Evolutionary conservation across 2,113 vertebrate genomes (phyloP).

Genomic region (Archilochus colubris): DNA sequence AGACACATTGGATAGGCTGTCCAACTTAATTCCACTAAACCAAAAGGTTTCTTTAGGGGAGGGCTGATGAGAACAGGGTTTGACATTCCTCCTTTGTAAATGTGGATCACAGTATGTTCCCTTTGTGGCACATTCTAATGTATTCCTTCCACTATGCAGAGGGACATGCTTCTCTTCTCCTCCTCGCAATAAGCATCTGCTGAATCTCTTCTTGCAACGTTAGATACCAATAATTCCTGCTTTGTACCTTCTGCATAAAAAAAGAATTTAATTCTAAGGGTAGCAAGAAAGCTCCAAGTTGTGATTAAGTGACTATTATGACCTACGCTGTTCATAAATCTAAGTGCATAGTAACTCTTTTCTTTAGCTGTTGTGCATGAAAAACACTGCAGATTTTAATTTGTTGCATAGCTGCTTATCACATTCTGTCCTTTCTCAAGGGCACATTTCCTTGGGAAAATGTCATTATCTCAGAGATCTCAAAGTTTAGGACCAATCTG

Average conservation of each 20-base stretch:
- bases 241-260: background rate
- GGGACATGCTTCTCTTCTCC: background rate
- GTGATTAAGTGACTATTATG: background rate
- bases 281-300: background rate
- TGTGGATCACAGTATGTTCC: constrained; percentile 73
- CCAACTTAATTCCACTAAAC: constrained; percentile 43
- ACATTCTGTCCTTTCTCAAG: background rate
- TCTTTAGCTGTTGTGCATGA: background rate
- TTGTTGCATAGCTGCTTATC: background rate
- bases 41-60: constrained; percentile 65
- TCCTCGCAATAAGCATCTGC: background rate
- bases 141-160: background rate
- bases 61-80: constrained; percentile 68
- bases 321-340: background rate
- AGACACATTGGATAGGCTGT: constrained; percentile 30
- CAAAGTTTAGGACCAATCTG: background rate
- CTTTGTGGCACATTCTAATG: background rate
- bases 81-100: constrained; percentile 69
- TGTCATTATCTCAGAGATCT: background rate
- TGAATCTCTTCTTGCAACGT: background rate
- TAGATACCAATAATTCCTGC: background rate
- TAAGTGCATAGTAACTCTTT: fast-evolving
- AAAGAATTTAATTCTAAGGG: background rate
- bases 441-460: background rate
- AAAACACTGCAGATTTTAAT: background rate